phyloP scores from a whole-genome alignment of 1,140 invertebrate species.

The Atta texana region DNA sequence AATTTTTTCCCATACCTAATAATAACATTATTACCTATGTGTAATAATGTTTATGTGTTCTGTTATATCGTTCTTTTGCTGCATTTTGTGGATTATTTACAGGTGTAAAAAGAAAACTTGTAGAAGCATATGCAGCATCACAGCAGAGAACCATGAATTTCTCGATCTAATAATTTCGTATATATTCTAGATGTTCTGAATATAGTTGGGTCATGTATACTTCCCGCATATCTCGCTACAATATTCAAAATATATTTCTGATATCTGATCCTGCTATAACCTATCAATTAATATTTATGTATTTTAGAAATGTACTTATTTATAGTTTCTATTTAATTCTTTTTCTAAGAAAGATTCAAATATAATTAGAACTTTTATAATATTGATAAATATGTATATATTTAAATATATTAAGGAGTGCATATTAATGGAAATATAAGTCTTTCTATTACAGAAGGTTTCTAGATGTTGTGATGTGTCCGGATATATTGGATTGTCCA shows the following conservation, averaged over 20 bases:
- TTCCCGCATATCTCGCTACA: neutral
- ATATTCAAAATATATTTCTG: neutral
- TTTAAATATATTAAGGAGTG: no score
- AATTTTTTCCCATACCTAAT: no score
- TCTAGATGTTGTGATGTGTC: no score
- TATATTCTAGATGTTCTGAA: constrained; percentile 17
- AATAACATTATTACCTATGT: no score
- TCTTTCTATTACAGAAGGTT: no score
- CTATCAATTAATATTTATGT: neutral
- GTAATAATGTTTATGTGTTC: constrained; percentile 11
- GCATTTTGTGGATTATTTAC: neutral
- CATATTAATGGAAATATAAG: no score
- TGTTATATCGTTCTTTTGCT: neutral
- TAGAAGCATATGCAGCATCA: constrained; percentile 1
- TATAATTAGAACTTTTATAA: no score
- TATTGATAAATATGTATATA: no score
- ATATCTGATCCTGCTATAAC: neutral
- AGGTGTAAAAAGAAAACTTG: constrained; percentile 6
- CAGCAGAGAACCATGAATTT: constrained; percentile 3
- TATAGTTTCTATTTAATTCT: no score
- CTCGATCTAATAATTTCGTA: neutral
- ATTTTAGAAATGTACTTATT: no score
- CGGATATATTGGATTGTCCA: no score
- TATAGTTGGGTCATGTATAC: constrained; percentile 2
- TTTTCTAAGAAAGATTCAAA: no score